Conservation (phyloP, 1,140 invertebrate species). For the Thaumatotibia leucotreta region DNA sequence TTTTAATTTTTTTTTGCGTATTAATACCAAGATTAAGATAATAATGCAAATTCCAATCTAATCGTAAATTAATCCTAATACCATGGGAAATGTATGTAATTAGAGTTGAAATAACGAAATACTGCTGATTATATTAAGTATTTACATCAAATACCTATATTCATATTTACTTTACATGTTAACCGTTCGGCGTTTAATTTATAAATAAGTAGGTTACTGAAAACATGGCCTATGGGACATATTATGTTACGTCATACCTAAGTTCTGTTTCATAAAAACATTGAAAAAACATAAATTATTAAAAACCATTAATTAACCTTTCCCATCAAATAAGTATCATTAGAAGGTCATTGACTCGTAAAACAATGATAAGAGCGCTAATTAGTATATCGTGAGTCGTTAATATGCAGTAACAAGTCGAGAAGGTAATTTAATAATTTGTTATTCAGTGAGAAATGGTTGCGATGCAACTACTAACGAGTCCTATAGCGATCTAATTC, state of each 20-base stretch:
- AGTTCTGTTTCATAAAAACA: not conserved
- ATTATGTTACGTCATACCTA: not conserved
- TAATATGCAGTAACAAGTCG: not conserved
- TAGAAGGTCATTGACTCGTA: not conserved
- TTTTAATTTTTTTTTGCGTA: too few species aligned
- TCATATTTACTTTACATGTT: too few species aligned
- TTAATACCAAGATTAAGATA: not conserved
- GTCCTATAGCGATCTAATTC: not conserved
- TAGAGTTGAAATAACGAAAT: too few species aligned
- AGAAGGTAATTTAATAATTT: not conserved
- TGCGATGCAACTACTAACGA: not conserved
- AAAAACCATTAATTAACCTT: not conserved
- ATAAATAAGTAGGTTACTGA: too few species aligned
- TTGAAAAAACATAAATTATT: not conserved
- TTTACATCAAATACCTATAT: not conserved
- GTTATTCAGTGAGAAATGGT: not conserved
- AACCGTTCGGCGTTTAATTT: too few species aligned
- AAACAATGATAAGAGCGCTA: not conserved
- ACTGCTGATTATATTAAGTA: not conserved
- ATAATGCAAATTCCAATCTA: not conserved
- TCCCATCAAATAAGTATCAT: not conserved
- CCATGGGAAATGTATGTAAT: too few species aligned
- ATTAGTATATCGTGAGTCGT: not conserved
- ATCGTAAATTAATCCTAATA: not conserved
- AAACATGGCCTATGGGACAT: too few species aligned